These are phyloP conservation scores for Campoplex capitator DNA, from an alignment of 2,888 invertebrate genomes.

Conservation along the genomic window DNA sequence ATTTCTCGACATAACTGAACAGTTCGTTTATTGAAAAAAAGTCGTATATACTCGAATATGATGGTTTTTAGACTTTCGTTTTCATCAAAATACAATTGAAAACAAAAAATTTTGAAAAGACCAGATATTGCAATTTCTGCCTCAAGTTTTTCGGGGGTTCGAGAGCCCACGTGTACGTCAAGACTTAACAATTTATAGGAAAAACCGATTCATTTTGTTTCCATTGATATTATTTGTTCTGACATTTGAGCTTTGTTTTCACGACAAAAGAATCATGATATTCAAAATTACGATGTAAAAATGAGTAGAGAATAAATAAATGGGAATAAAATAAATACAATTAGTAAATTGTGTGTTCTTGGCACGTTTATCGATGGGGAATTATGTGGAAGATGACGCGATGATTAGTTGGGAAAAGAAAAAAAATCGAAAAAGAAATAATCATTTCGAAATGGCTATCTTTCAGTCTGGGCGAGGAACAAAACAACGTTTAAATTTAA, in stretches of 20 bases:
- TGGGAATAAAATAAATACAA: background rate
- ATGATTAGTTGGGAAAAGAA: background rate
- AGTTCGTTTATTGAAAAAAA: too few relatives aligned
- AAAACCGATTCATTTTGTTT: background rate
- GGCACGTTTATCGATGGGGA: conserved; percentile 12
- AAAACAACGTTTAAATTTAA: conserved; percentile 45
- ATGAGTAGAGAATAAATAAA: background rate
- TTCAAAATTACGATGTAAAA: background rate
- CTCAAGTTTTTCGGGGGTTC: background rate
- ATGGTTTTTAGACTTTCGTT: too few relatives aligned
- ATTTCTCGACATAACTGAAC: too few relatives aligned
- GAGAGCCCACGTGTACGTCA: background rate
- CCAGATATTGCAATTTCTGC: too few relatives aligned
- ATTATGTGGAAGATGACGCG: background rate
- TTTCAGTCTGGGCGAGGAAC: conserved; percentile 35
- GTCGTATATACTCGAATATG: too few relatives aligned
- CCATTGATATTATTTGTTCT: background rate
- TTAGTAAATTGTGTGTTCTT: background rate
- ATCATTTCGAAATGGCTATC: conserved; percentile 35
- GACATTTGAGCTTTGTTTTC: background rate
- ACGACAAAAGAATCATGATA: background rate
- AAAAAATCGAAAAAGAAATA: background rate
- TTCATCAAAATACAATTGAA: too few relatives aligned
- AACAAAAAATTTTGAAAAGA: too few relatives aligned
- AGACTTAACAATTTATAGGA: background rate